Conservation (phyloP, 1,140 invertebrate species). For the Wiebesia pumilae region DNA sequence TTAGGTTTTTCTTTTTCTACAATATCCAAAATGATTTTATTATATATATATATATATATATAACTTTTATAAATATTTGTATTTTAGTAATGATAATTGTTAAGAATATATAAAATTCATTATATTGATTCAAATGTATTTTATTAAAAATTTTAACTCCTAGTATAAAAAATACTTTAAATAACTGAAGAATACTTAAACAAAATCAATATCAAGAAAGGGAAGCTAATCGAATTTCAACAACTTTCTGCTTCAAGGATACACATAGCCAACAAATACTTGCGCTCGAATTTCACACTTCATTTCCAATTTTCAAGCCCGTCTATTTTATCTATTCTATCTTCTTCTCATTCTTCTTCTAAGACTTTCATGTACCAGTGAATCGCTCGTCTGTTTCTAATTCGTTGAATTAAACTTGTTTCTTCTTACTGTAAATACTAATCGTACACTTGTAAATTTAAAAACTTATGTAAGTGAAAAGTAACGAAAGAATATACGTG, state of each 20-base stretch:
- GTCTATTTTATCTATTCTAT: neutral
- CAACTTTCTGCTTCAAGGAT: neutral
- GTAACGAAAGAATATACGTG: neutral
- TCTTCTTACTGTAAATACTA: neutral
- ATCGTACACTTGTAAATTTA: neutral
- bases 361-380: neutral
- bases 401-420: neutral
- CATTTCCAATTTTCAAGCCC: conserved; percentile 15
- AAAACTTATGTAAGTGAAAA: neutral
- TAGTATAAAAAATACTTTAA: neutral
- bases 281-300: conserved; percentile 9
- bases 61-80: neutral
- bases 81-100: neutral
- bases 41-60: too few species aligned
- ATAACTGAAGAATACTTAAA: neutral
- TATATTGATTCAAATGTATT: neutral
- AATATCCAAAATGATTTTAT: neutral
- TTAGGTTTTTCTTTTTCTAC: neutral
- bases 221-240: neutral
- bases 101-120: neutral
- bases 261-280: neutral
- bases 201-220: neutral
- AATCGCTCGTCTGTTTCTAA: conserved; percentile 14
- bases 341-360: neutral
- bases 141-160: neutral